Evolutionary conservation across 2,113 vertebrate genomes (phyloP).

Genomic region (Odocoileus virginianus): DNA sequence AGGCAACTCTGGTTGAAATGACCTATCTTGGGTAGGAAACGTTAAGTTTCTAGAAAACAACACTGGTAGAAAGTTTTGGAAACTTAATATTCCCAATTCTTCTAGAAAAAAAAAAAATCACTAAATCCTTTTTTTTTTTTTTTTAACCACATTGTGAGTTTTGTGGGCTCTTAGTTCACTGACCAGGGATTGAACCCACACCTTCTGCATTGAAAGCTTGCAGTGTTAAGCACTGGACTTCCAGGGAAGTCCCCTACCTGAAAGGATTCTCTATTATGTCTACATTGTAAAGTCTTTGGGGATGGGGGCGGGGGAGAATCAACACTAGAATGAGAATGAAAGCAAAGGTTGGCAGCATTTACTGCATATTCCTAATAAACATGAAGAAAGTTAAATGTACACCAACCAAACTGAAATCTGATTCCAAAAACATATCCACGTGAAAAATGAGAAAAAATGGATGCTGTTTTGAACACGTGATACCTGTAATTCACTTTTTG

Average conservation of each 20-base stretch:
- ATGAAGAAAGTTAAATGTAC: background rate
- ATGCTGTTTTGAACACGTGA: background rate
- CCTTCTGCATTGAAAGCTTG: background rate
- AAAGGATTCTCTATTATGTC: background rate
- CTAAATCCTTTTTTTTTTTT: background rate
- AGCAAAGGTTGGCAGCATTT: background rate
- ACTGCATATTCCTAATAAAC: background rate
- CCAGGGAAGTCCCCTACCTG: background rate
- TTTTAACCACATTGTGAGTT: background rate
- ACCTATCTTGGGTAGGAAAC: background rate
- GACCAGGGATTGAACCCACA: background rate
- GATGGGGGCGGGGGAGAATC: background rate
- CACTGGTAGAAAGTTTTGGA: background rate
- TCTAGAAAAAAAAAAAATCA: background rate
- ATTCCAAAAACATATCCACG: background rate
- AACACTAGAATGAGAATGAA: background rate
- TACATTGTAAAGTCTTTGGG: background rate
- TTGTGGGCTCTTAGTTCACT: background rate
- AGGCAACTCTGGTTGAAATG: background rate
- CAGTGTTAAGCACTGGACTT: rapidly evolving
- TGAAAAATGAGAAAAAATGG: background rate
- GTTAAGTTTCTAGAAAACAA: background rate
- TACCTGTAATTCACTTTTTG: constrained; percentile 20
- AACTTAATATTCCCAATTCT: background rate
- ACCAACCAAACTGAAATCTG: background rate